Evolutionary conservation across 2,113 vertebrate genomes (phyloP).

Genomic region (Probosciger aterrimus): DNA sequence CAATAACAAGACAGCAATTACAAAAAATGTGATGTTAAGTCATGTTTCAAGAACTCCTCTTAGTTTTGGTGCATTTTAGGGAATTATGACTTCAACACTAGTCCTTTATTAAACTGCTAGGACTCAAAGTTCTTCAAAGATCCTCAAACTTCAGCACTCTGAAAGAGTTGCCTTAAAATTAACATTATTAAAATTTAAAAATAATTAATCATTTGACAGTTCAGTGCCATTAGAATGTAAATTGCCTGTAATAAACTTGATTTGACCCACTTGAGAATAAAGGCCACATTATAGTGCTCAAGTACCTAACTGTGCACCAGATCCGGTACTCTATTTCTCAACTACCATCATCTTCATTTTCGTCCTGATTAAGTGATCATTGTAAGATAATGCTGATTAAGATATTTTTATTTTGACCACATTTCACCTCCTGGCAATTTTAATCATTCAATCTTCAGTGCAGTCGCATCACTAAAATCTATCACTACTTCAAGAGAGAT

Average conservation of each 20-base stretch:
- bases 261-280: constrained; percentile 30
- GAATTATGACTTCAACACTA: neutral
- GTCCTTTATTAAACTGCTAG: neutral
- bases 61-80: neutral
- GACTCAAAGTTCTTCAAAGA: neutral
- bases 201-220: neutral
- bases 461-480: neutral
- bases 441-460: neutral
- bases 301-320: neutral
- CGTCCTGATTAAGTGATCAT: constrained; percentile 32
- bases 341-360: neutral
- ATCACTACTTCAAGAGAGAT: neutral
- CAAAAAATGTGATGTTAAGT: neutral
- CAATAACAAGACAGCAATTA: neutral
- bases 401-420: constrained; percentile 7
- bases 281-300: neutral
- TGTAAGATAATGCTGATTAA: constrained; percentile 33
- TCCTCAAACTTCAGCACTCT: neutral
- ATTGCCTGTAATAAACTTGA: constrained; percentile 24
- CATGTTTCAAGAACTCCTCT: neutral
- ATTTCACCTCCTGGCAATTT: neutral
- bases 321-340: neutral
- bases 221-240: neutral
- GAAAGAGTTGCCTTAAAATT: neutral
- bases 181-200: neutral